Base-by-base conservation (phyloP, 2,113 vertebrate genomes). In the Ageneiosus marmoratus region DNA sequence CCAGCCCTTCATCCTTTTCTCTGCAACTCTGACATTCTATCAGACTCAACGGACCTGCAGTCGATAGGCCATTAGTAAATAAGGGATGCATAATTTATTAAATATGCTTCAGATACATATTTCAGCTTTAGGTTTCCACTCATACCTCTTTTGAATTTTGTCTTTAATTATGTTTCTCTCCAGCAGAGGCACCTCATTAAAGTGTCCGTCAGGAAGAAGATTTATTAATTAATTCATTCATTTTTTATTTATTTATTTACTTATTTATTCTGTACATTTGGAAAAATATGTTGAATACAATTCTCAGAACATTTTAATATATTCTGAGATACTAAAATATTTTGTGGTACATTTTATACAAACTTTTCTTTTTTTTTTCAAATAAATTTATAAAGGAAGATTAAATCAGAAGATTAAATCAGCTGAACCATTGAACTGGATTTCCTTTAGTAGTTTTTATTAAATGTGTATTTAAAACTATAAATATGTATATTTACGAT, bases 51-150 rank as follows among this genome's bases (percentile, higher is more conserved):
- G 77, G 79, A 95, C 93, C 95, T 92, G 94, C 93, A 95, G 94
- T 95, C 94, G 93, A 95, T 96, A 95, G 94, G 89, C 95, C 96
- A 96, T 96, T 96, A 96, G 95, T 96, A 96, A 96, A 96, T 94
- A 95, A 94, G 94, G 90, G 91, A 93, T 94, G 93, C 93, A 96
- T 96, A 93, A 96, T 96, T 96, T 95, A 96, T 96, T 96, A 96
- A 96, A 95, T 96, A 96, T 92, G 91, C 90, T 93, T 90, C 88
- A 60, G 93, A 96, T 96, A 94, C 96, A 96, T 96, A 95, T 96
- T 96, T 95, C 93, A 95, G 95, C 90, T 91, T 94, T 93, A 84
- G 93, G 91, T 95, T 93, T 93, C 93, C 82, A 83, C 91, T 94
- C 93, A 88, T 92, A 93, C 94, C 93, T 95, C 91, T 92, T 85